Percentiles rank a stretch among this genome's conserved stretches.
These are phyloP conservation scores for Cyclina sinensis DNA, from an alignment of 1,140 invertebrate species.

Conservation along the genomic window DNA sequence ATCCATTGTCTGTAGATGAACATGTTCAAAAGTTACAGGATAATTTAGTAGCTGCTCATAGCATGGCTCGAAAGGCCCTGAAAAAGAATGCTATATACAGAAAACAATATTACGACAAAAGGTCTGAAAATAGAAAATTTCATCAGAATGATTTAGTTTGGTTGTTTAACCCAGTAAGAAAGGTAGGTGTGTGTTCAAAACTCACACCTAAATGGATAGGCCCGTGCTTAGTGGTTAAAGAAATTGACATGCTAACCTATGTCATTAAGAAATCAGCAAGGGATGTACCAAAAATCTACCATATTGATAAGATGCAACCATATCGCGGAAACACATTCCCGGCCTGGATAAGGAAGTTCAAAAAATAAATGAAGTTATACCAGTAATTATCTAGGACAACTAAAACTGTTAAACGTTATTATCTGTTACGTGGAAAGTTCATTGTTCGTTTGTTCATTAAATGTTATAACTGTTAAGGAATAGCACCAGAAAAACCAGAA, in stretches of 20 bases:
- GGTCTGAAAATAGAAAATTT: too few relatives aligned
- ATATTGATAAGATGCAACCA: constrained; percentile 54
- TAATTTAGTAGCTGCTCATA: background rate
- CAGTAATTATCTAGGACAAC: too few relatives aligned
- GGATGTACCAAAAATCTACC: constrained; percentile 34
- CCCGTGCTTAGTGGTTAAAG: constrained; percentile 56
- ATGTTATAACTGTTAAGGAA: too few relatives aligned
- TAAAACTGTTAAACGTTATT: too few relatives aligned
- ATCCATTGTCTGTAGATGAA: background rate
- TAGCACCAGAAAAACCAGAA: too few relatives aligned
- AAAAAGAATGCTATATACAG: too few relatives aligned
- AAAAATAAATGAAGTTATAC: too few relatives aligned
- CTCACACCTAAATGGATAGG: constrained; percentile 67
- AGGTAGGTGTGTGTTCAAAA: constrained; percentile 63
- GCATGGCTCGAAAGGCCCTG: background rate
- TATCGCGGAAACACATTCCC: constrained; percentile 59
- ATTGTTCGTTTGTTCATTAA: too few relatives aligned
- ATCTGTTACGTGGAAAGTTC: too few relatives aligned
- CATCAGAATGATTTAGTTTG: constrained; percentile 65
- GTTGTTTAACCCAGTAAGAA: constrained; percentile 52
- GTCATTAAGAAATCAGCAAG: constrained; percentile 36
- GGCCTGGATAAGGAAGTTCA: constrained; percentile 26
- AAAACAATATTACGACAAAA: too few relatives aligned
- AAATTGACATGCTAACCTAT: constrained; percentile 66
- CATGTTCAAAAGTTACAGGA: constrained; percentile 12